A percentile compares a stretch with the other conserved stretches of the same genome.
Conservation (phyloP, 1,140 invertebrate species). For the Caenorhabditis latens region DNA sequence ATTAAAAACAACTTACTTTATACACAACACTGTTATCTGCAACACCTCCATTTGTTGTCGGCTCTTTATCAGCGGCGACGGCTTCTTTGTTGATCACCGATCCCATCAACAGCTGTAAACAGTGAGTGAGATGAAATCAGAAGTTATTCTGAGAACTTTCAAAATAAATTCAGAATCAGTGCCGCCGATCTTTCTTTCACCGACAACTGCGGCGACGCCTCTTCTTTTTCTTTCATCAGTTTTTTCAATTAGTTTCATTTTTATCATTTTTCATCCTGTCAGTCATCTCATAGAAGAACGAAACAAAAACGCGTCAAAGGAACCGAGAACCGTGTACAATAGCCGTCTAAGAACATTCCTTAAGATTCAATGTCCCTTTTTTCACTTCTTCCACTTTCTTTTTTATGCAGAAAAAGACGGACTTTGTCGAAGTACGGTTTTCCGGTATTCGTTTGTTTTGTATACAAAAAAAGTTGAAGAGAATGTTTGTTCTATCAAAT, state of each 20-base stretch:
- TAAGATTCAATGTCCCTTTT: neutral
- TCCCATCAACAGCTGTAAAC: constrained; percentile 48
- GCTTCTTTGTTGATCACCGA: constrained; percentile 40
- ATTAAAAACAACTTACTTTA: neutral
- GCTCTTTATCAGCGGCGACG: constrained; percentile 1
- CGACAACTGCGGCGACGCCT: constrained; percentile 26
- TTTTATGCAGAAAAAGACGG: neutral
- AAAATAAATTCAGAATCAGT: constrained; percentile 16
- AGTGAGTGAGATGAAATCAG: neutral
- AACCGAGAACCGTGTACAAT: constrained; percentile 45
- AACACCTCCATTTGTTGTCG: neutral
- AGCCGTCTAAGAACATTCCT: neutral
- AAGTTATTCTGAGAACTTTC: neutral
- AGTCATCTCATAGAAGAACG: neutral
- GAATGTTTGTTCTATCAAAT: neutral
- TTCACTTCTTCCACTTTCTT: constrained; percentile 8
- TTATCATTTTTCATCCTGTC: constrained; percentile 35
- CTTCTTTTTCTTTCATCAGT: constrained; percentile 2
- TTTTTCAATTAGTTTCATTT: constrained; percentile 35
- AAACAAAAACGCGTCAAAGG: constrained; percentile 36
- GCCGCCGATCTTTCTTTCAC: neutral
- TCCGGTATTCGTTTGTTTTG: neutral
- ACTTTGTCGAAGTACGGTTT: neutral
- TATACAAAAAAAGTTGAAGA: neutral
- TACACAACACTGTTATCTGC: constrained; percentile 16